Evolutionary conservation across 2,113 vertebrate species (phyloP).

Genomic region (Speoplatyrhinus poulsoni): DNA sequence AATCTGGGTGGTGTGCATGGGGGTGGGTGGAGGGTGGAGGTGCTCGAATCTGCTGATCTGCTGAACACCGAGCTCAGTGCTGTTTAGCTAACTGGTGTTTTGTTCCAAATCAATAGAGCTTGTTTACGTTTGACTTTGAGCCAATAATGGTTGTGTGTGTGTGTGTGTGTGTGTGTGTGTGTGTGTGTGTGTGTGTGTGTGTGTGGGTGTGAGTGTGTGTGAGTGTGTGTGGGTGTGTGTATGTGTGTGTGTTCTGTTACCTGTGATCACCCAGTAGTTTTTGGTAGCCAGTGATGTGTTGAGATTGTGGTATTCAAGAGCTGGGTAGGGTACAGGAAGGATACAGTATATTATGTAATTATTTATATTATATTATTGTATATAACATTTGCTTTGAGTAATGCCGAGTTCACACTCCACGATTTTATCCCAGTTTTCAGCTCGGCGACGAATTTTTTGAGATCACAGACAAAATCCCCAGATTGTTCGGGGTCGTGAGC

Average conservation of each 20-base stretch:
- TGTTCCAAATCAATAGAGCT: conserved; percentile 45
- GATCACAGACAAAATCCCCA: no score
- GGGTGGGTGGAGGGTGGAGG: neutral
- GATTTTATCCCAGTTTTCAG: no score
- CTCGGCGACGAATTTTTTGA: no score
- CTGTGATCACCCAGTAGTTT: conserved; percentile 97
- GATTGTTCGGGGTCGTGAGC: no score
- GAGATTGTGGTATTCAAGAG: conserved; percentile 94
- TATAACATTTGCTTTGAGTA: no score
- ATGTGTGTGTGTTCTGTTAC: conserved; percentile 67
- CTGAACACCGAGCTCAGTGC: conserved; percentile 14
- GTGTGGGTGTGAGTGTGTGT: conserved; percentile 1
- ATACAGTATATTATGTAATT: no score
- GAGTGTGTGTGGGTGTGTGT: conserved; percentile 9
- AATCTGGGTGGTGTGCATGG: no score
- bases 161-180: conserved; percentile 9
- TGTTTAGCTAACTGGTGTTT: conserved; percentile 51
- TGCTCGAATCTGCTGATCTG: conserved; percentile 44
- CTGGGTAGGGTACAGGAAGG: conserved; percentile 65
- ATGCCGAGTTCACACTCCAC: no score
- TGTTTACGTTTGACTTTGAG: conserved; percentile 36
- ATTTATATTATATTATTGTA: no score
- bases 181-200: conserved; percentile 13
- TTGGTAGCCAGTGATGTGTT: conserved; percentile 90
- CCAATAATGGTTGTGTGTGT: conserved; percentile 13